Percentiles rank a stretch among this genome's conserved stretches.
Evolutionary conservation across 2,113 vertebrate genomes (phyloP).

Genomic region (Alosa alosa): DNA sequence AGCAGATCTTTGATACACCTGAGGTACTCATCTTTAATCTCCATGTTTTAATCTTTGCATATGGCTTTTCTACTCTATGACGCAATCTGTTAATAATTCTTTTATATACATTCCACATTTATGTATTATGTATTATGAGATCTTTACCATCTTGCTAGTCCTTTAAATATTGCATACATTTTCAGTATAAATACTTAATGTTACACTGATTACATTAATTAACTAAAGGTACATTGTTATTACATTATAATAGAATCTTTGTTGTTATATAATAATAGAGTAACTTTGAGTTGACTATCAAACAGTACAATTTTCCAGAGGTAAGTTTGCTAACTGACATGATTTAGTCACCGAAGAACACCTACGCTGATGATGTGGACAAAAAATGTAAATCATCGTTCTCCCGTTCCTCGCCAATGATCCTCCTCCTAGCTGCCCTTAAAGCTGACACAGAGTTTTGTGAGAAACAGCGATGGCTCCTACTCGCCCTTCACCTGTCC

Average conservation of each 20-base stretch:
- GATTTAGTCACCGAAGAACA: too few relatives aligned
- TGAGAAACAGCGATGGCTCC: conserved; percentile 84
- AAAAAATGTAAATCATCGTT: too few relatives aligned
- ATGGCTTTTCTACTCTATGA: neutral
- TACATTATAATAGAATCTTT: too few relatives aligned
- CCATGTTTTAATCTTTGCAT: neutral
- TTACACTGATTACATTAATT: neutral
- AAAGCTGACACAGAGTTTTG: conserved; percentile 86
- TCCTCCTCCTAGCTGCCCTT: conserved; percentile 76
- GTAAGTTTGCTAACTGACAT: neutral
- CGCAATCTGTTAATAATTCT: neutral
- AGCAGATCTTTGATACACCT: conserved; percentile 87
- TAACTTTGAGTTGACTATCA: neutral
- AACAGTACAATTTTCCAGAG: neutral
- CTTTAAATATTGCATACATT: too few relatives aligned
- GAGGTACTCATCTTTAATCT: conserved; percentile 63
- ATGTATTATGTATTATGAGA: too few relatives aligned
- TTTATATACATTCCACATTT: too few relatives aligned
- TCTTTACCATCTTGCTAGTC: too few relatives aligned
- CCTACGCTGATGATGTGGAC: too few relatives aligned
- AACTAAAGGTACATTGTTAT: neutral
- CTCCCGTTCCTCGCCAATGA: neutral
- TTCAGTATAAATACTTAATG: too few relatives aligned
- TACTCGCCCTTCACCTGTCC: conserved; percentile 80
- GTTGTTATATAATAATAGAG: too few relatives aligned